phyloP scores from a whole-genome alignment of 1,140 invertebrate genomes.

The Dreissena rostriformis region DNA sequence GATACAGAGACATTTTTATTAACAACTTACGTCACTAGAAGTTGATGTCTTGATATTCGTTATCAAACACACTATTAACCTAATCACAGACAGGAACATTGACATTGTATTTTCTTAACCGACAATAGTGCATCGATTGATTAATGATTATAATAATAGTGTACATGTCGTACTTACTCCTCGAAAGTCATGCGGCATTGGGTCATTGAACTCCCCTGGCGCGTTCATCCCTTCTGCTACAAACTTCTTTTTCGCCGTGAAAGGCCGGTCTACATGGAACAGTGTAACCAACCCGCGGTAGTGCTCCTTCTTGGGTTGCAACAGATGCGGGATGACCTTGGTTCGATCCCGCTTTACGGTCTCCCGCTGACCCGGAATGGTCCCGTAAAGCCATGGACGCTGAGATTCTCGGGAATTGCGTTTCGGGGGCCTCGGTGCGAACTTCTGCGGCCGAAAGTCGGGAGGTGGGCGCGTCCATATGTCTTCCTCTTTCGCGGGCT shows the following conservation, averaged over 20 bases:
- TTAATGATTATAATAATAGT: background rate
- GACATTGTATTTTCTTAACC: background rate
- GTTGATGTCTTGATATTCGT: no score
- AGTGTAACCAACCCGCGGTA: conserved; percentile 62
- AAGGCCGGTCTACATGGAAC: conserved; percentile 73
- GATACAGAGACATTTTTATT: no score
- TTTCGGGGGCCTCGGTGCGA: conserved; percentile 76
- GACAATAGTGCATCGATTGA: background rate
- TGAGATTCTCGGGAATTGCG: conserved; percentile 77
- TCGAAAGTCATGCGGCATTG: conserved; percentile 77
- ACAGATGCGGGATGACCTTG: conserved; percentile 64
- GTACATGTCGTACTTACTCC: conserved; percentile 68
- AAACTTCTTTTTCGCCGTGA: conserved; percentile 76
- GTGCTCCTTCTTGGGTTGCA: conserved; percentile 53
- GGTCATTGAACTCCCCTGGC: conserved; percentile 65
- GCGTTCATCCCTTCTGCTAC: conserved; percentile 71
- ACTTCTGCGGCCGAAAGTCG: conserved; percentile 76
- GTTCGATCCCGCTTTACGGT: conserved; percentile 60
- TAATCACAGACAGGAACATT: no score
- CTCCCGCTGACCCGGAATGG: conserved; percentile 68
- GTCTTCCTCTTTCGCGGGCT: conserved; percentile 64
- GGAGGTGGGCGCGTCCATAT: conserved; percentile 78
- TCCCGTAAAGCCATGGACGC: conserved; percentile 77
- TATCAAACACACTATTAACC: no score
- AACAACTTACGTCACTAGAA: no score